Percentiles rank a stretch among this genome's conserved stretches.
Evolutionary conservation across 2,113 vertebrate genomes (phyloP).

Genomic region (Prinia subflava): DNA sequence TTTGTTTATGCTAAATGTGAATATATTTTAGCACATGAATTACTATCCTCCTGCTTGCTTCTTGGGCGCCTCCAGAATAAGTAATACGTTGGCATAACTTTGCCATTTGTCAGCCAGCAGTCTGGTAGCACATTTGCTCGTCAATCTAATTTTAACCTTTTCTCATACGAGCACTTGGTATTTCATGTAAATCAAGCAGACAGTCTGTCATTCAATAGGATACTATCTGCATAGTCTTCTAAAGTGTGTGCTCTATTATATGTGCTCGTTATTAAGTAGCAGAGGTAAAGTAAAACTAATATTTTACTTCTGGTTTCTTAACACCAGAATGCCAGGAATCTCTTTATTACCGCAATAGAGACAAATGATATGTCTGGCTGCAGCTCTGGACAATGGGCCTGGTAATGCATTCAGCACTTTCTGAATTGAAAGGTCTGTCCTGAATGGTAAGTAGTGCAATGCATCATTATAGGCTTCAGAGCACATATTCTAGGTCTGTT

Average conservation of each 20-base stretch:
- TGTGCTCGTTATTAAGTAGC: constrained; percentile 38
- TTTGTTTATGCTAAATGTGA: constrained; percentile 62
- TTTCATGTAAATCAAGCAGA: constrained; percentile 77
- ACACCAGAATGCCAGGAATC: constrained; percentile 68
- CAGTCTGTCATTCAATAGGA: constrained; percentile 77
- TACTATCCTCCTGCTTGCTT: constrained; percentile 69
- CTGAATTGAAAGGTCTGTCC: constrained; percentile 68
- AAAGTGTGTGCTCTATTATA: constrained; percentile 47
- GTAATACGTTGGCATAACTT: constrained; percentile 78
- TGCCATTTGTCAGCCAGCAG: constrained; percentile 84
- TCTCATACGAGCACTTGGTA: constrained; percentile 74
- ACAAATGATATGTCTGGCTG: constrained; percentile 61
- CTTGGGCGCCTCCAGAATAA: constrained; percentile 73
- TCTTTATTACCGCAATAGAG: constrained; percentile 66
- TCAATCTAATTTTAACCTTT: constrained; percentile 85
- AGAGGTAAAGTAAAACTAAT: constrained; percentile 67
- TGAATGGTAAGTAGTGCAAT: constrained; percentile 65
- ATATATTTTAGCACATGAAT: constrained; percentile 71
- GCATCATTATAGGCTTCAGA: constrained; percentile 39
- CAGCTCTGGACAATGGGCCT: constrained; percentile 59
- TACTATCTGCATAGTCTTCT: constrained; percentile 41
- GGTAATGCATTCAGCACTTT: constrained; percentile 58
- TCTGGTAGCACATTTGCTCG: constrained; percentile 82
- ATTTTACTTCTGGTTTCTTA: constrained; percentile 67
- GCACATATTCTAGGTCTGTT: not conserved